Conservation (phyloP, 2,113 vertebrate species). For the Ceratotherium simum region DNA sequence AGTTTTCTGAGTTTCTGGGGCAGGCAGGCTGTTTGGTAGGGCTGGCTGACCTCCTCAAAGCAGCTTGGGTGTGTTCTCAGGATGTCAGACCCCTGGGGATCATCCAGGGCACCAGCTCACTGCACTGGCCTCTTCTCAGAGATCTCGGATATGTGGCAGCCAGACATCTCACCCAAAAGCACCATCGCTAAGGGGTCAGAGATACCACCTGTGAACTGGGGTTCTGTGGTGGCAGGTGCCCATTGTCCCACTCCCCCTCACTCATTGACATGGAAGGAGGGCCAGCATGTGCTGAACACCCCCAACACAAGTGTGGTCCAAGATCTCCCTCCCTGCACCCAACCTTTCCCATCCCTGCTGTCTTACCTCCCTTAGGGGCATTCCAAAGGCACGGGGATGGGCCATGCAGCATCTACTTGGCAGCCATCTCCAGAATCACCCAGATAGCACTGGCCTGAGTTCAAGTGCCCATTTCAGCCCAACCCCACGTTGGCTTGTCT, state of each 20-base stretch:
- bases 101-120: not conserved
- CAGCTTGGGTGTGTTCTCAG: not conserved
- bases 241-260: not conserved
- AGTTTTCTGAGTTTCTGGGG: not conserved
- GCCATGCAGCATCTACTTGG: not conserved
- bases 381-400: not conserved
- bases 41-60: not conserved
- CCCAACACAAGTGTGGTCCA: not conserved
- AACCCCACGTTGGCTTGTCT: not conserved
- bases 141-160: no score
- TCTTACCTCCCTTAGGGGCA: not conserved
- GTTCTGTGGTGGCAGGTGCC: not conserved
- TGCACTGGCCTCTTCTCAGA: not conserved
- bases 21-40: not conserved
- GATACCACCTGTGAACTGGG: not conserved
- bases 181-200: not conserved
- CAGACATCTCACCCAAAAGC: not conserved
- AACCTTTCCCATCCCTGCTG: not conserved
- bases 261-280: not conserved
- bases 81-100: not conserved
- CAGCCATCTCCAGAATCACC: conserved; percentile 5
- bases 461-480: conserved; percentile 31
- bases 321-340: not conserved
- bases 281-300: not conserved
- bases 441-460: not conserved